phyloP scores from a whole-genome alignment of 1,140 invertebrate species.

The Aphis craccivora region DNA sequence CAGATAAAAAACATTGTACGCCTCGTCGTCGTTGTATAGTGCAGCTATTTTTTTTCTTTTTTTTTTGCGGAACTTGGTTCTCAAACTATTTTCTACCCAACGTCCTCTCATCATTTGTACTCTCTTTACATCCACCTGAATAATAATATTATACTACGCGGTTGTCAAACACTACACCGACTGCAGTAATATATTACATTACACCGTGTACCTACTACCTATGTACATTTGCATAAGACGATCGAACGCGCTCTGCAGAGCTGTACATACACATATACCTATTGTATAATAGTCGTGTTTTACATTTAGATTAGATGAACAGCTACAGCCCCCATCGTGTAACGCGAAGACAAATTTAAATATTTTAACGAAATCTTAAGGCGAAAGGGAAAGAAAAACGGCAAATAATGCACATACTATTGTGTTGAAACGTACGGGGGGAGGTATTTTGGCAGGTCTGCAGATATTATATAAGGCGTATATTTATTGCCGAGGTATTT shows the following conservation, averaged over 20 bases:
- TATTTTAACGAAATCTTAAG: conserved; percentile 3
- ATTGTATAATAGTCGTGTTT: background rate
- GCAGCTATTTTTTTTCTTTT: no score
- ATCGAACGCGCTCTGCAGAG: background rate
- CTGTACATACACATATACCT: no score
- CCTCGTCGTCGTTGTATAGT: background rate
- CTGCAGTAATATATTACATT: background rate
- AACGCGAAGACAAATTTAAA: background rate
- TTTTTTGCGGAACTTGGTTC: background rate
- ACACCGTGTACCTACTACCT: background rate
- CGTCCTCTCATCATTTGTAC: background rate
- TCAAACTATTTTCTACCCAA: background rate
- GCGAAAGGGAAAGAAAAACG: background rate
- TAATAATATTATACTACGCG: background rate
- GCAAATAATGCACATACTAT: background rate
- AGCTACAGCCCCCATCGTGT: background rate
- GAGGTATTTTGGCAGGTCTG: background rate
- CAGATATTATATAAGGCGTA: background rate
- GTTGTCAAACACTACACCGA: background rate
- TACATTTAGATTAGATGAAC: background rate
- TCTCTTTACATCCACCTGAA: background rate
- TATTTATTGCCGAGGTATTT: background rate
- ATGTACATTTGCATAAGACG: background rate
- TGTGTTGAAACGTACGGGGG: background rate
- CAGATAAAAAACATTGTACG: background rate